Evolutionary conservation across 2,888 invertebrate species (phyloP), one percentile per base, ranked within the genome.

Genomic region (Colletes collaris): DNA sequence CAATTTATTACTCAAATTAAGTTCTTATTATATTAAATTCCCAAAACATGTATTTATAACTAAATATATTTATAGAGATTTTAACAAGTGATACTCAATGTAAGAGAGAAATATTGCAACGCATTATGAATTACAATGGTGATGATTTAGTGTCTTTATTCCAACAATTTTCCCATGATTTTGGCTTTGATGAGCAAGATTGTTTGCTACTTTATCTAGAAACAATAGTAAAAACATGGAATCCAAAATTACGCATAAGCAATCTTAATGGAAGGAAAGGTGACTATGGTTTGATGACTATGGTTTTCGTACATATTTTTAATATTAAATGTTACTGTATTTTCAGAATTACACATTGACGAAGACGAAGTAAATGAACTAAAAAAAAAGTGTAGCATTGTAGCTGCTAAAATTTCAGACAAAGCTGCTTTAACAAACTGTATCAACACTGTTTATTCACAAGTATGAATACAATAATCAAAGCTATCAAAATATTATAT

Each of bases 81-180:
- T 85, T 92, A 58, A 85, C 83, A 63, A 90, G 89, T 46, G 81
- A 87, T 55, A 85, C 87, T 67, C 86, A 84, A 19, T 79, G 82
- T 35, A 91, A 89, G 73, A 85, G 87, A 37, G 79, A 90, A 69
- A 88, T 93, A 73, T 81, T 92, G 44, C 87, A 90, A 79, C 82
- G 88, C 44, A 84, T 92, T 11, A 88, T 90, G 86, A 82, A 67
- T 35, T 88, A 85, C 0, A 83, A 86, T 10, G 87, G 86, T n/a
- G 81, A 89, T 5, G 79, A 89, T 55, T 76, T 85, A 19, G 74
- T 93, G n/a, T 75, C 89, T 8, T 81, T 91, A n/a, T 87, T 94
- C 8, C 83, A 90, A 67, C 92, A 93, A 55, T 94, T 93, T 81
- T 94, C 94, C 81, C 35, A 60, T 2, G 93, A 93, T 89, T 94